Percentiles rank a stretch among this genome's conserved stretches.
Conservation (phyloP, 2,888 invertebrate species). For the Synanthedon myopaeformis region DNA sequence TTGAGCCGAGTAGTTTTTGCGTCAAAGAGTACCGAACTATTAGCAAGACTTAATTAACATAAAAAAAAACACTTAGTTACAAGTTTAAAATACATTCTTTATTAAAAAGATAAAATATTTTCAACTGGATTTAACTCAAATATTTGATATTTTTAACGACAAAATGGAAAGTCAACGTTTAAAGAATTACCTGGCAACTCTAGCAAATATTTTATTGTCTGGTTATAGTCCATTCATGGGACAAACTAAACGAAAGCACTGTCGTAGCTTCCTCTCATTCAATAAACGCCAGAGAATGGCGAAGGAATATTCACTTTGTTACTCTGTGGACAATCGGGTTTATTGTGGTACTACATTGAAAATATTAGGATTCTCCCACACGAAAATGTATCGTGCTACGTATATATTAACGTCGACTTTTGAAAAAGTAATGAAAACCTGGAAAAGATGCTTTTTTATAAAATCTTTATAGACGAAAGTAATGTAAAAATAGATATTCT, state of each 20-base stretch:
- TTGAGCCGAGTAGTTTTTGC: too few relatives aligned
- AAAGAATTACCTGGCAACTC: neutral
- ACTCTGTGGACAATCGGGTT: constrained; percentile 40
- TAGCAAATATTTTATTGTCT: neutral
- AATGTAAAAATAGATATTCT: too few relatives aligned
- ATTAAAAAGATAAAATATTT: too few relatives aligned
- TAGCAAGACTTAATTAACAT: too few relatives aligned
- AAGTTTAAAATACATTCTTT: neutral
- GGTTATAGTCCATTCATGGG: constrained; percentile 59
- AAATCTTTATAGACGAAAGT: too few relatives aligned
- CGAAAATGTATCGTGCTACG: neutral
- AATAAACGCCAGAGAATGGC: constrained; percentile 31
- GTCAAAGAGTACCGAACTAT: too few relatives aligned
- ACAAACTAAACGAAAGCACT: constrained; percentile 42
- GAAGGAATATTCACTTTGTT: constrained; percentile 33
- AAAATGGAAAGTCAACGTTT: too few relatives aligned
- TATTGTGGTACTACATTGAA: constrained; percentile 41
- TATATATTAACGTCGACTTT: neutral
- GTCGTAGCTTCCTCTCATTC: constrained; percentile 41
- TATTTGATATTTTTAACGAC: too few relatives aligned
- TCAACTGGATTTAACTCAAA: too few relatives aligned
- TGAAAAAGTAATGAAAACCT: too few relatives aligned
- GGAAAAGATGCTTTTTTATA: too few relatives aligned
- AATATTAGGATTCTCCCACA: constrained; percentile 39
- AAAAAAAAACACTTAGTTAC: neutral